Base-by-base conservation (phyloP, 2,797 vertebrate genomes). In the Lepilemur septentrionalis region DNA sequence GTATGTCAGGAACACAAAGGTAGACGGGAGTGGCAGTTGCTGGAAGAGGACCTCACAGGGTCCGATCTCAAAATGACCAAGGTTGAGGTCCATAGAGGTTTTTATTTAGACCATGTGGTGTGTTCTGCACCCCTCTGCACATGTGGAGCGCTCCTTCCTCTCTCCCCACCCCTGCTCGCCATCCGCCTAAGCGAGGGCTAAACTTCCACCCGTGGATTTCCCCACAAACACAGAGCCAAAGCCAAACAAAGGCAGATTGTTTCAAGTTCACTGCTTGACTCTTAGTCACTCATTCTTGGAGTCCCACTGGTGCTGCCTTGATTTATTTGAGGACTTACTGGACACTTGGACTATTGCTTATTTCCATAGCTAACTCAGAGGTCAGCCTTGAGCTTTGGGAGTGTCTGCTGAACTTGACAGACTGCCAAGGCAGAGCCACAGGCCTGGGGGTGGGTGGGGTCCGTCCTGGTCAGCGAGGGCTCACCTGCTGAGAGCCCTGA, bases 191-290 rank as follows among this genome's bases (percentile, higher is more conserved):
- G 10, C 30, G 0, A 65, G 81, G 48, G 38, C 63, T 46, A 18
- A 73, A 23, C 55, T 95, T 87, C 84, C 88, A 50, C 65, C 78
- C 41, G 9, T 5, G 80, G 93, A 94, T 76, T 75, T 93, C 86
- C 75, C 83, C 43, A 28, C 6, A 61, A 69, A 78, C 79, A 9
- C 83, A 90, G 79, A 96, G 93, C 83, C 92, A 92, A 87, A 93
- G 87, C 11, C 8, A 81, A 97, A 95, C 93, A 94, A 93, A 96
- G 83, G 46, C 52, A 91, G 69, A 41, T 61, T 72, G n/a, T 63
- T 22, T 10, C 22, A 92, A 86, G 86, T 72, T 93, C 50, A 93
- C 35, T 28, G 18, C 67, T 85, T 52, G 43, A 88, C 43, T 88
- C 76, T 57, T 28, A 59, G 4, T 85, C 1, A 25, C 32, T 73